Evolutionary conservation across 2,797 vertebrate genomes (phyloP), one percentile per base, ranked within the genome.

Genomic region (Darevskia nairensis): DNA sequence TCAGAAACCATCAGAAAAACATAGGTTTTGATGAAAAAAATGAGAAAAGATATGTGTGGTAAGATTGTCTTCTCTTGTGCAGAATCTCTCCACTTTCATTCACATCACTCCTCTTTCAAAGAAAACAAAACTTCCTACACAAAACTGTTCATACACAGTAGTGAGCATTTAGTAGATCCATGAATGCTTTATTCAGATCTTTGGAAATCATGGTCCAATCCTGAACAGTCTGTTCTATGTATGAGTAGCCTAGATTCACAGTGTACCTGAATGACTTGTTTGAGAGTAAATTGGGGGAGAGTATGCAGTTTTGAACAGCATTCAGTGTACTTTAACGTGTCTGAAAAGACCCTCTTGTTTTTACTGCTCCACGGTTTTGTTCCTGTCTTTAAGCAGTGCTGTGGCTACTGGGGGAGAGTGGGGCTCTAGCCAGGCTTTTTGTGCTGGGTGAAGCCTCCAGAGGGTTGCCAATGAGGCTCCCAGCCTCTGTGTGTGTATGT

Each of bases 1-100:
- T 2, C 0, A 0, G 29, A 82, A 85, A 77, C 39, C 25, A 75
- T 77, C 55, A 25, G 81, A 84, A 77, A 6, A 0, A 0, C 7
- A 78, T 19, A 17, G 55, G 7, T 44, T 6, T 72, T 29, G 15
- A 61, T 50, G 10, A 41, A 79, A 64, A n/a, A 6, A 79, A 8
- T 64, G 82, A 4, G 0, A 4, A 89, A 35, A 86, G 75, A 88
- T 74, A 0, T 41, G 1, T 88, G 84, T 90, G 29, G 19, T n/a
- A 0, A 1, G 59, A 23, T 11, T 91, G 4, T 64, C 80, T 5
- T 88, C 66, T 89, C 59, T 35, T 91, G 82, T 23, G 25, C 25
- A 89, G 64, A 66, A 84, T 89, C 8, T 39, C 7, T 46, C 50
- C 1, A 81, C 21, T 3, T 81, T 23, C 80, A 21, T 23, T 77